A percentile compares a stretch with the other conserved stretches of the same genome.
These are phyloP conservation scores for Cactoblastis cactorum DNA, from an alignment of 2,888 invertebrate species.

Conservation along the genomic window DNA sequence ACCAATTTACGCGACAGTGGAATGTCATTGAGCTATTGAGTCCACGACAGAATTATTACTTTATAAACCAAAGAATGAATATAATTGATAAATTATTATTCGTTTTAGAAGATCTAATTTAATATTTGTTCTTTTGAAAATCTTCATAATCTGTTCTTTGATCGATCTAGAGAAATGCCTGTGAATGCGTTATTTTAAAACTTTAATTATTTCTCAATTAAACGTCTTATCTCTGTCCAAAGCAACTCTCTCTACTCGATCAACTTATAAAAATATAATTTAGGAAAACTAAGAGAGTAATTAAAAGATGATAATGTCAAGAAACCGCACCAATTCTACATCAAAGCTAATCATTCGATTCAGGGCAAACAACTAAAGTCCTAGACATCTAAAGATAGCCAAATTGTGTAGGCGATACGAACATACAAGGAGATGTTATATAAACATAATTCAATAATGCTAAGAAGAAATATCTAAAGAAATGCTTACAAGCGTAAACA, in stretches of 20 bases:
- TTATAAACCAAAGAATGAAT: neutral
- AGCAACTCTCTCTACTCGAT: too few relatives aligned
- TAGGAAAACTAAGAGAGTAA: too few relatives aligned
- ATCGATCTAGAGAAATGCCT: too few relatives aligned
- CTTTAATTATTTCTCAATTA: too few relatives aligned
- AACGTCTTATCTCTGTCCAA: too few relatives aligned
- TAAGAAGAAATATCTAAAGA: neutral
- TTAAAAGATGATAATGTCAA: neutral
- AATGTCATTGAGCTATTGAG: constrained; percentile 24
- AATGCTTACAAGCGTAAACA: constrained; percentile 1
- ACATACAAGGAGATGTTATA: neutral
- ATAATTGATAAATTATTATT: neutral
- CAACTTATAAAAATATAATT: too few relatives aligned
- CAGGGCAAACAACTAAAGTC: neutral
- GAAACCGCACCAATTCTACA: neutral
- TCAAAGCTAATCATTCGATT: neutral
- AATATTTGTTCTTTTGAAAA: neutral
- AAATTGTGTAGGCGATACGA: neutral
- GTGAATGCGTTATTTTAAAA: too few relatives aligned
- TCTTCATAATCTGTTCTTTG: too few relatives aligned
- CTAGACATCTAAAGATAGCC: neutral
- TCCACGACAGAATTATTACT: constrained; percentile 14
- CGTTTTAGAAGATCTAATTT: neutral
- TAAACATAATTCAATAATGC: neutral
- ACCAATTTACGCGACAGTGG: constrained; percentile 28